phyloP scores from a whole-genome alignment of 2,113 vertebrate genomes.

The Hyla sarda region DNA sequence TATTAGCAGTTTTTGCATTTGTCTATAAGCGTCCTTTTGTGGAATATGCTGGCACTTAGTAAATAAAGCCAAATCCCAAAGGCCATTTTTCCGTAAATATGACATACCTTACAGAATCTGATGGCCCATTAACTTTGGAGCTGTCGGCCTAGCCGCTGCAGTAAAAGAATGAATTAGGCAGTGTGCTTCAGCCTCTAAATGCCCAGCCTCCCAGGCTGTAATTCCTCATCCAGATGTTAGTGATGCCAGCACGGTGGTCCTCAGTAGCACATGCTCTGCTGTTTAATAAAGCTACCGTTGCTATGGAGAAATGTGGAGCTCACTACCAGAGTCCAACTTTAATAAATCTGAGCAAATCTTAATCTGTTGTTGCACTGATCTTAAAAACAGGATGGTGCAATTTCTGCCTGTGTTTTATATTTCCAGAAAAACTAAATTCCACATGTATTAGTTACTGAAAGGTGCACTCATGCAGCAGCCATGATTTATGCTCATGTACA shows the following conservation, averaged over 20 bases:
- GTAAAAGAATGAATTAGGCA: slow-evolving; percentile 45
- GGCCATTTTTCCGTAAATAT: slow-evolving; percentile 17
- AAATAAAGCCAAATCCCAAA: slow-evolving; percentile 25
- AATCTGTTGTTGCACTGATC: background rate
- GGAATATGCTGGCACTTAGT: slow-evolving; percentile 19
- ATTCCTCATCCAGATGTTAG: slow-evolving; percentile 47
- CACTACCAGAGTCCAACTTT: background rate
- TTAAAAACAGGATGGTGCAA: background rate
- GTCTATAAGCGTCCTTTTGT: background rate
- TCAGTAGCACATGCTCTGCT: background rate
- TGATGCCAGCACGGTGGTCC: slow-evolving; percentile 42
- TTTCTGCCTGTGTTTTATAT: background rate
- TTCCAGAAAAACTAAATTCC: background rate
- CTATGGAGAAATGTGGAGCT: background rate
- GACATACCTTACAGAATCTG: slow-evolving; percentile 4
- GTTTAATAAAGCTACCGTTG: background rate
- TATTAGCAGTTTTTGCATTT: slow-evolving; percentile 4
- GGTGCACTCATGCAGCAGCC: background rate
- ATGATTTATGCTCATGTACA: background rate
- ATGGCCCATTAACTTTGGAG: slow-evolving; percentile 29
- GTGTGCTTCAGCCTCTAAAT: slow-evolving; percentile 21
- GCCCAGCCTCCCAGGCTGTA: slow-evolving; percentile 30
- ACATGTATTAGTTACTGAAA: background rate
- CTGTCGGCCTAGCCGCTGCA: background rate
- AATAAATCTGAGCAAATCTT: background rate